Percentiles rank a stretch among this genome's conserved stretches.
Conservation (phyloP, 1,140 invertebrate genomes). For the Cyphomyrmex costatus region DNA sequence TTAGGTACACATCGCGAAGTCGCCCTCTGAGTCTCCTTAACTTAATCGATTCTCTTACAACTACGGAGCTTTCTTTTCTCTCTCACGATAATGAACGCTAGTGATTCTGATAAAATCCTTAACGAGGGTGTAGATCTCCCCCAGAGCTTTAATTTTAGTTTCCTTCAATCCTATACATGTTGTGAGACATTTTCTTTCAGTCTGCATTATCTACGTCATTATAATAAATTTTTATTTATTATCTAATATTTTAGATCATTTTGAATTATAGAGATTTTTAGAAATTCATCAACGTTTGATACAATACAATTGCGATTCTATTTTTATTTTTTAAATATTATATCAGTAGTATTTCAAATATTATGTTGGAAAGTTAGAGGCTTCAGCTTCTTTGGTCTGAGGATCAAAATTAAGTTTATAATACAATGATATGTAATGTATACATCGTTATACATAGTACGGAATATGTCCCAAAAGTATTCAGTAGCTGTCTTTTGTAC, state of each 20-base stretch:
- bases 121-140: conserved; percentile 20
- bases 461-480: no score
- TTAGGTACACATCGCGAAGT: conserved; percentile 62
- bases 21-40: conserved; percentile 30
- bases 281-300: background rate
- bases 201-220: background rate
- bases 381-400: no score
- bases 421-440: no score
- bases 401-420: no score
- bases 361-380: no score
- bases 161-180: background rate
- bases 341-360: no score
- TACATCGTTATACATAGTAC: no score
- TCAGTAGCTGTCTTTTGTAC: no score
- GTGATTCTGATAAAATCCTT: conserved; percentile 54
- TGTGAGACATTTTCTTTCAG: background rate
- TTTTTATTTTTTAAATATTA: no score
- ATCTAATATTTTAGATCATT: background rate
- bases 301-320: background rate
- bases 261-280: background rate
- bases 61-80: conserved; percentile 38
- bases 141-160: conserved; percentile 27
- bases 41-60: conserved; percentile 55
- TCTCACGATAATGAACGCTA: conserved; percentile 46
- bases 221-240: conserved; percentile 18